phyloP scores from a whole-genome alignment of 2,797 vertebrate genomes.

The Balearica regulorum region DNA sequence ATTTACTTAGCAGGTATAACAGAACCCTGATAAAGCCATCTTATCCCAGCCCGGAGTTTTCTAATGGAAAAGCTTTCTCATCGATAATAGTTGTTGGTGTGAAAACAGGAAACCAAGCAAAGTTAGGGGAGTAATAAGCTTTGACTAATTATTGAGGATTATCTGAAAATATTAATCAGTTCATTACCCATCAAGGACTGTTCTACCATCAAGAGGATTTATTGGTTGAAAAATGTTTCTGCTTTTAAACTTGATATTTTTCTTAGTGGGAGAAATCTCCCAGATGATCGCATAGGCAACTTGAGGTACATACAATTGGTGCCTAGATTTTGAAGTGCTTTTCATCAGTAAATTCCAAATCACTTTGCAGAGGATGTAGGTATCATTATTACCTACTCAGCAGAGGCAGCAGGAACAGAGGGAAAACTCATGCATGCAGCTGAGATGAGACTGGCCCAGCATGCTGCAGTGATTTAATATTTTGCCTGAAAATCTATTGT shows the following conservation, averaged over 20 bases:
- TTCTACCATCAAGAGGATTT: neutral
- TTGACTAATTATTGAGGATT: neutral
- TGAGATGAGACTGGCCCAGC: neutral
- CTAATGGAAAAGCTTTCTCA: neutral
- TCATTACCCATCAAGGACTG: neutral
- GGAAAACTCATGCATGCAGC: neutral
- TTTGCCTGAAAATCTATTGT: neutral
- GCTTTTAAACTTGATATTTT: neutral
- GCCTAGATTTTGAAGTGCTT: neutral
- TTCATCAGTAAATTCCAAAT: constrained; percentile 2
- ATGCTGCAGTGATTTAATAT: neutral
- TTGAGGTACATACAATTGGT: neutral
- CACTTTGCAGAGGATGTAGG: neutral
- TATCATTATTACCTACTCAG: neutral
- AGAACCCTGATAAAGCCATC: neutral
- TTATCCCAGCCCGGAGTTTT: neutral
- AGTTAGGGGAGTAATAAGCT: neutral
- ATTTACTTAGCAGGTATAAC: neutral
- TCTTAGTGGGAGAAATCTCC: neutral
- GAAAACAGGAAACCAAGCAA: neutral
- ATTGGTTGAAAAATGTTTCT: neutral
- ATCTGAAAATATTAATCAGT: neutral
- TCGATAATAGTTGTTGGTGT: neutral
- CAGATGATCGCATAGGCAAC: neutral
- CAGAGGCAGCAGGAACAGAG: neutral